Evolutionary conservation across 1,140 invertebrate genomes (phyloP).

Genomic region (Atopsyche davidsoni): DNA sequence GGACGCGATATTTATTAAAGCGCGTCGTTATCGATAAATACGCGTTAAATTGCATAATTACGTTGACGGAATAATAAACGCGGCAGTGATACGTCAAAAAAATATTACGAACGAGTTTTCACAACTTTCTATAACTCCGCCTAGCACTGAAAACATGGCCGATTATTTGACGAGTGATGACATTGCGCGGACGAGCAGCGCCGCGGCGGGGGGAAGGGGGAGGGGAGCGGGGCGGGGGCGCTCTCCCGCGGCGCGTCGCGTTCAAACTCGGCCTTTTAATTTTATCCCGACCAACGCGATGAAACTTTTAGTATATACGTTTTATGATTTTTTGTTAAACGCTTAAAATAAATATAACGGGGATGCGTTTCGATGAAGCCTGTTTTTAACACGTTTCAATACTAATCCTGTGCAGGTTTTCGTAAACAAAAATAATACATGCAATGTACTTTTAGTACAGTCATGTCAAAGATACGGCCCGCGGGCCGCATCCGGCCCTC

Average conservation of each 20-base stretch:
- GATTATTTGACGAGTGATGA: slow-evolving; percentile 26
- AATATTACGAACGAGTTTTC: slow-evolving; percentile 26
- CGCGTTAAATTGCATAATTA: slow-evolving; percentile 20
- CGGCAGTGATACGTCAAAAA: slow-evolving; percentile 20
- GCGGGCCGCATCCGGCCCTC: too few species aligned
- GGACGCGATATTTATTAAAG: neutral
- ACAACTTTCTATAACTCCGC: slow-evolving; percentile 27
- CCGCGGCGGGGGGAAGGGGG: slow-evolving; percentile 8
- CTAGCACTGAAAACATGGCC: slow-evolving; percentile 27
- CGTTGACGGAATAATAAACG: slow-evolving; percentile 10
- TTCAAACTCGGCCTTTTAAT: too few species aligned
- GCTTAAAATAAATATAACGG: too few species aligned
- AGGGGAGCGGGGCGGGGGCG: slow-evolving; percentile 6
- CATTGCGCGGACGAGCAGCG: slow-evolving; percentile 25
- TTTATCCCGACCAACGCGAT: too few species aligned
- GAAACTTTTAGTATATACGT: too few species aligned
- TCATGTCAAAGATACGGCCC: too few species aligned
- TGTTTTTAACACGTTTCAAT: too few species aligned
- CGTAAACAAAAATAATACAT: too few species aligned
- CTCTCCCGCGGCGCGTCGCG: slow-evolving; percentile 15
- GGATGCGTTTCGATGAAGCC: too few species aligned
- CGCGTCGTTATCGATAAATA: slow-evolving; percentile 5
- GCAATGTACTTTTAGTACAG: too few species aligned
- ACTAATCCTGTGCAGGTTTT: too few species aligned
- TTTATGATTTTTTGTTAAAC: too few species aligned